Evolutionary conservation across 1,140 invertebrate genomes (phyloP).

Genomic region (Cotesia typhae): DNA sequence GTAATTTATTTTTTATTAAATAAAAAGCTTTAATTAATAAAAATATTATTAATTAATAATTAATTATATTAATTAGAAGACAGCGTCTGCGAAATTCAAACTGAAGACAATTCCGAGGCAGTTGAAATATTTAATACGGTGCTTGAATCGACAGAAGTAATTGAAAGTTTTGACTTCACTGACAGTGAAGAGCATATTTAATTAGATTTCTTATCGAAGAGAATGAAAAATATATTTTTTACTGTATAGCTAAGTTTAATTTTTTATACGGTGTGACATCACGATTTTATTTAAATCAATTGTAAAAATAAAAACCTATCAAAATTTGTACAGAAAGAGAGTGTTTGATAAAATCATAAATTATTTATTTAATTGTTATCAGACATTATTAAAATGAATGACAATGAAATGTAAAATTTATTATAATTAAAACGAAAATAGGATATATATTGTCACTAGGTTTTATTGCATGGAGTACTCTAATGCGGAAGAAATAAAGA

Average conservation of each 20-base stretch:
- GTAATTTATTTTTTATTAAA: constrained; percentile 37
- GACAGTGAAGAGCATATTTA: constrained; percentile 56
- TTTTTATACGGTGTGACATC: constrained; percentile 24
- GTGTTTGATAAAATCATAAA: too few relatives aligned
- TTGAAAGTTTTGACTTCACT: constrained; percentile 66
- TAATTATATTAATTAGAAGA: constrained; percentile 42
- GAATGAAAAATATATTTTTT: constrained; percentile 38
- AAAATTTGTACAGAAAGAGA: background rate
- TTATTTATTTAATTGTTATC: too few relatives aligned
- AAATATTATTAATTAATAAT: constrained; percentile 21
- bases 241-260: constrained; percentile 33
- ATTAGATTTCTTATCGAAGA: background rate
- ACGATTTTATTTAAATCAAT: constrained; percentile 28
- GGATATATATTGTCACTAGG: too few relatives aligned
- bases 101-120: constrained; percentile 39
- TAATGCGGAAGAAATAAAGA: background rate
- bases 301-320: background rate
- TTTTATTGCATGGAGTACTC: background rate
- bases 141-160: constrained; percentile 63
- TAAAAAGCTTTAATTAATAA: constrained; percentile 12
- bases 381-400: too few relatives aligned
- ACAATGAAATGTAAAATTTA: too few relatives aligned
- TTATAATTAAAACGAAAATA: too few relatives aligned
- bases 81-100: constrained; percentile 40
- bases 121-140: constrained; percentile 64